Conservation (phyloP, 2,113 vertebrate species). For the Gallinago undulata region DNA sequence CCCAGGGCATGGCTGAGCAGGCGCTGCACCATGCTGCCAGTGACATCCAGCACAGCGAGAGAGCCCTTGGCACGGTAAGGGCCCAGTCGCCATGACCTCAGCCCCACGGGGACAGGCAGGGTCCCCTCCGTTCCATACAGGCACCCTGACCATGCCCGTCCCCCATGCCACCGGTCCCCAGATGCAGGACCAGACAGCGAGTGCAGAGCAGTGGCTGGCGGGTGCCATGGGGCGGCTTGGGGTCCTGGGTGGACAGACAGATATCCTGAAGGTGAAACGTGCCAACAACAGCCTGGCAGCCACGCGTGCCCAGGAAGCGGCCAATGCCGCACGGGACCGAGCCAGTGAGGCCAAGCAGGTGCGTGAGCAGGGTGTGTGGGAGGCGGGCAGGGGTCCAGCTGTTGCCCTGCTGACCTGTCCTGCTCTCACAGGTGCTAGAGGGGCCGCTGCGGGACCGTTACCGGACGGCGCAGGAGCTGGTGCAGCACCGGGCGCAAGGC, state of each 20-base stretch:
- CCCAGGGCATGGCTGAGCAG: constrained; percentile 85
- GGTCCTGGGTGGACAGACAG: constrained; percentile 80
- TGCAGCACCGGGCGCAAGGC: constrained; percentile 84
- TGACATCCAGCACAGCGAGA: constrained; percentile 85
- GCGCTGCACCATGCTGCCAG: constrained; percentile 80
- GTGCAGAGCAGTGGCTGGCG: constrained; percentile 78
- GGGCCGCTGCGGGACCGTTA: constrained; percentile 88
- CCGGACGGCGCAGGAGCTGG: constrained; percentile 84
- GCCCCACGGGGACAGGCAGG: rapidly evolving
- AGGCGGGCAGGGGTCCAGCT: rapidly evolving
- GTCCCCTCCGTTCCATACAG: rapidly evolving
- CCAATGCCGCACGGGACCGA: constrained; percentile 83
- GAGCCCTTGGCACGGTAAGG: constrained; percentile 74
- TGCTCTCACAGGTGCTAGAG: constrained; percentile 80
- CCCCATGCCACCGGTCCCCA: neutral
- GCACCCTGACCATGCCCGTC: rapidly evolving
- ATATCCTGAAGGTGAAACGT: constrained; percentile 86
- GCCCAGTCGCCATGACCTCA: neutral
- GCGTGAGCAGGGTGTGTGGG: rapidly evolving
- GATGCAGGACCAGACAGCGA: constrained; percentile 84
- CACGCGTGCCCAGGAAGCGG: constrained; percentile 86
- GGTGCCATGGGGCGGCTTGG: constrained; percentile 79
- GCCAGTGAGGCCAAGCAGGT: constrained; percentile 93
- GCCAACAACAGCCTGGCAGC: constrained; percentile 91
- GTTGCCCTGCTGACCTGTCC: rapidly evolving